Conservation (phyloP, 2,888 invertebrate species). For the Galerucella nymphaeae region DNA sequence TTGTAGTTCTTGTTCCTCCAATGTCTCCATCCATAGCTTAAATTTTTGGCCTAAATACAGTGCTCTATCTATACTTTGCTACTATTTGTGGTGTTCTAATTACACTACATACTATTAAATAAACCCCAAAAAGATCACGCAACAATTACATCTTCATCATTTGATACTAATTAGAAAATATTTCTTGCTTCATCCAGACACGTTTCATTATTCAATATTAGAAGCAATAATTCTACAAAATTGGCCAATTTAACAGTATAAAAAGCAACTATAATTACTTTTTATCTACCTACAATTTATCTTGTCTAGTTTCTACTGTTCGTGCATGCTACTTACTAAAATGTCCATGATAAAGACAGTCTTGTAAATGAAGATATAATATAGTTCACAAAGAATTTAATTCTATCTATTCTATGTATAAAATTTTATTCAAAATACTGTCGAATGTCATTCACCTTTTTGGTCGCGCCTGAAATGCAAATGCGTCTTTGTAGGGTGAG, state of each 20-base stretch:
- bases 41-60: too few species aligned
- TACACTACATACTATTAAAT: too few species aligned
- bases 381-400: background rate
- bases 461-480: constrained; percentile 14
- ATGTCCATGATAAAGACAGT: constrained; percentile 1
- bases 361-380: constrained; percentile 13
- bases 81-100: too few species aligned
- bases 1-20: too few species aligned
- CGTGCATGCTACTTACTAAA: constrained; percentile 6
- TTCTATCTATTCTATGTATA: constrained; percentile 2
- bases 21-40: too few species aligned
- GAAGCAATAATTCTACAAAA: background rate
- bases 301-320: background rate
- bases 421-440: background rate
- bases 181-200: too few species aligned
- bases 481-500: background rate
- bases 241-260: background rate
- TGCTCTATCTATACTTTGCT: too few species aligned
- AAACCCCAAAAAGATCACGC: too few species aligned
- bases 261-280: background rate
- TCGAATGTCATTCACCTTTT: constrained; percentile 15
- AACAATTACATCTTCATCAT: too few species aligned
- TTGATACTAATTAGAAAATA: too few species aligned
- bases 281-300: background rate
- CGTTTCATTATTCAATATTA: background rate